Evolutionary conservation across 2,797 vertebrate species (phyloP).

Genomic region (Epinephelus coioides): DNA sequence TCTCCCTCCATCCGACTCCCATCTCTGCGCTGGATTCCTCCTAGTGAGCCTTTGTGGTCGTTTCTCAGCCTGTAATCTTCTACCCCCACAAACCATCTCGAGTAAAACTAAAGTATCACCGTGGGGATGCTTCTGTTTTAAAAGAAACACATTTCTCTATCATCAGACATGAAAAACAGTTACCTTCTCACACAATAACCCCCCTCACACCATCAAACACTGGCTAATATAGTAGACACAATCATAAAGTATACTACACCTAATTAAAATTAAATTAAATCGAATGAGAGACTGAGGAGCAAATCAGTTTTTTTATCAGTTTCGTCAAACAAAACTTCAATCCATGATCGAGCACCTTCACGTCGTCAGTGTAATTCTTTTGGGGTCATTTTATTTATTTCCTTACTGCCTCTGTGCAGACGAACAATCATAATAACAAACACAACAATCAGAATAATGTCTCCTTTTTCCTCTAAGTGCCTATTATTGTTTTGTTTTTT

Average conservation of each 20-base stretch:
- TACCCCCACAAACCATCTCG: constrained; percentile 24
- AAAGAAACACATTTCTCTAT: constrained; percentile 1
- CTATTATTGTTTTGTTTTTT: constrained; percentile 3
- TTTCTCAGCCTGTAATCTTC: constrained; percentile 55
- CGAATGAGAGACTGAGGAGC: background rate
- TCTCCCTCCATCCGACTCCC: constrained; percentile 35
- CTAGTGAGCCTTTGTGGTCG: constrained; percentile 30
- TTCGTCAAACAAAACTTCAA: background rate
- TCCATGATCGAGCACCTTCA: constrained; percentile 1
- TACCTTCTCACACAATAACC: background rate
- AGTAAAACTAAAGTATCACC: constrained; percentile 47
- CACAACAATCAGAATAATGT: constrained; percentile 29
- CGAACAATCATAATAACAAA: constrained; percentile 43
- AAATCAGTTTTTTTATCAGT: background rate
- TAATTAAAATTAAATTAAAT: background rate
- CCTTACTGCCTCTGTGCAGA: constrained; percentile 6
- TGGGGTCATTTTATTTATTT: constrained; percentile 28
- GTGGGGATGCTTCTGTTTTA: constrained; percentile 33
- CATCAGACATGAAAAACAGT: constrained; percentile 7
- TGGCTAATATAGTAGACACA: background rate
- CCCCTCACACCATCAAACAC: background rate
- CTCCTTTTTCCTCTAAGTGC: background rate
- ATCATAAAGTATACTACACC: background rate
- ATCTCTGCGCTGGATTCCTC: constrained; percentile 47
- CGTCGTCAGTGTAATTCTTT: constrained; percentile 14